phyloP scores from a whole-genome alignment of 2,113 vertebrate genomes.

The Anoura caudifer region DNA sequence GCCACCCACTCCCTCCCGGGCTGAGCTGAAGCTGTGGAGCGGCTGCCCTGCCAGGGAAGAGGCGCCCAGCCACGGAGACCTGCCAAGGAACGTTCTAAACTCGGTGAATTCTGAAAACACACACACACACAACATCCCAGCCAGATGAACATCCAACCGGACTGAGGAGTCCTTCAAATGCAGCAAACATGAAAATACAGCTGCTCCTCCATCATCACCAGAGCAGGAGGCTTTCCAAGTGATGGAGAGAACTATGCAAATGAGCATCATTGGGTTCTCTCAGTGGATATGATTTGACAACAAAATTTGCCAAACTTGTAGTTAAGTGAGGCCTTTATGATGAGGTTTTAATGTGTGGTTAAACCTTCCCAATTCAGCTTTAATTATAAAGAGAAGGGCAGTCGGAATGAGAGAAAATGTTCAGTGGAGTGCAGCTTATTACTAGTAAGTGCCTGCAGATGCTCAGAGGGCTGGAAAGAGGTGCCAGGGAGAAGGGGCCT shows the following conservation, averaged over 20 bases:
- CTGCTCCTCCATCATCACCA: neutral
- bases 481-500: neutral
- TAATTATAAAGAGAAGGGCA: neutral
- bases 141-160: neutral
- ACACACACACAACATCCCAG: neutral
- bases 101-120: neutral
- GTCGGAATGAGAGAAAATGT: neutral
- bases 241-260: neutral
- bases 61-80: neutral
- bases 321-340: slow-evolving; percentile 11
- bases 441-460: neutral
- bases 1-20: neutral
- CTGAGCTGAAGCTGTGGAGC: neutral
- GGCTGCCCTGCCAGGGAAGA: neutral
- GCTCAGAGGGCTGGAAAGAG: too few species aligned
- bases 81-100: neutral
- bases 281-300: neutral
- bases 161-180: neutral
- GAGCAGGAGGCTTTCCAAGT: neutral
- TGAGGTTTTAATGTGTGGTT: neutral
- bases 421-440: neutral
- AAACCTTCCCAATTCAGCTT: slow-evolving; percentile 15
- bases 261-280: neutral
- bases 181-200: slow-evolving; percentile 34
- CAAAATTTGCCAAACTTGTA: neutral